phyloP scores from a whole-genome alignment of 2,888 invertebrate species.

The Halictus ligatus region DNA sequence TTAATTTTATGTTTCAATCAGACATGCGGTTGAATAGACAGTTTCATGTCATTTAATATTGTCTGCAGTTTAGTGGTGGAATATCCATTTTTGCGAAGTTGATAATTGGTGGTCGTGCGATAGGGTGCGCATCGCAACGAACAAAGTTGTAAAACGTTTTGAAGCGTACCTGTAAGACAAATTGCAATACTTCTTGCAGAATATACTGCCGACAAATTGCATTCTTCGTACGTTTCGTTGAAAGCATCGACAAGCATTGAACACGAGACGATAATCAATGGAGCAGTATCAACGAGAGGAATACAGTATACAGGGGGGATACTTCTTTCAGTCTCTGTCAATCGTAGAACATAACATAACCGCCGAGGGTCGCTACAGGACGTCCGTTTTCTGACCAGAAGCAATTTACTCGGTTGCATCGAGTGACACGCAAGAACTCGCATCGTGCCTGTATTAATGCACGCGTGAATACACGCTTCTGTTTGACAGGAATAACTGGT shows the following conservation, averaged over 20 bases:
- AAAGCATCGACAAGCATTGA: conserved; percentile 9
- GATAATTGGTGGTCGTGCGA: neutral
- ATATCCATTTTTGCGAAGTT: neutral
- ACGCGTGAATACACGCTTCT: conserved; percentile 54
- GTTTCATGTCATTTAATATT: too few relatives aligned
- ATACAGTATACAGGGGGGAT: conserved; percentile 2
- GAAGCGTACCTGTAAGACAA: conserved; percentile 3
- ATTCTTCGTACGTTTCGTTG: conserved; percentile 25
- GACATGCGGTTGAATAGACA: neutral
- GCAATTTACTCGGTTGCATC: conserved; percentile 41
- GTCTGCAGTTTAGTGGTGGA: too few relatives aligned
- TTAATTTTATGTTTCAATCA: neutral
- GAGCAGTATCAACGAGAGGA: conserved; percentile 17
- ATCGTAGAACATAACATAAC: conserved; percentile 18
- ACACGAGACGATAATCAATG: conserved; percentile 16
- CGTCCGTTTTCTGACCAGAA: conserved; percentile 31
- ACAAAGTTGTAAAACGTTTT: conserved; percentile 4
- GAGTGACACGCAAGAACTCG: conserved; percentile 36
- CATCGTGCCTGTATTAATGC: conserved; percentile 20
- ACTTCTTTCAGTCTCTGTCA: conserved; percentile 33
- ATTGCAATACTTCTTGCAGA: conserved; percentile 20
- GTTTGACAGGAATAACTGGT: conserved; percentile 48
- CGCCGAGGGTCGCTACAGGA: conserved; percentile 32
- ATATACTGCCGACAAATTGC: conserved; percentile 28
- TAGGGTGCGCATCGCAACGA: neutral